Percentiles rank a stretch among this genome's conserved stretches.
Conservation (phyloP, 2,113 vertebrate species). For the Clarias macrocephalus region DNA sequence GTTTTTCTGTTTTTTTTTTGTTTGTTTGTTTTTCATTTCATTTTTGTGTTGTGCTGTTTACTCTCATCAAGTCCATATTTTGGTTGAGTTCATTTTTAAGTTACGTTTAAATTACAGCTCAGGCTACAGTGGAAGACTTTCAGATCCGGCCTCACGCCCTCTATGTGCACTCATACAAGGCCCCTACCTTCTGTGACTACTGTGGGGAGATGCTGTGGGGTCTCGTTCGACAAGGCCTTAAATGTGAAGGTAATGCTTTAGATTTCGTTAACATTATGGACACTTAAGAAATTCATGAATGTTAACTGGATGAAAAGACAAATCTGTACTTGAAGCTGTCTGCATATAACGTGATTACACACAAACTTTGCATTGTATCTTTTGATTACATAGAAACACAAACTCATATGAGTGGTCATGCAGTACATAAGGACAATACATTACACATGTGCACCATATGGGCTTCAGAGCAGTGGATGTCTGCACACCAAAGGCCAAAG, state of each 20-base stretch:
- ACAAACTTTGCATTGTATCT: not conserved
- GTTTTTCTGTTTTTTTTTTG: slow-evolving; percentile 34
- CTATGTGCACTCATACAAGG: slow-evolving; percentile 98
- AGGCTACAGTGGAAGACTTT: slow-evolving; percentile 97
- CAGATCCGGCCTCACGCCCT: slow-evolving; percentile 98
- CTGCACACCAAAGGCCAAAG: slow-evolving; percentile 1
- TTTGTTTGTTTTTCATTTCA: slow-evolving; percentile 41
- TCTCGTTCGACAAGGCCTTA: slow-evolving; percentile 95
- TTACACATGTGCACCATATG: slow-evolving; percentile 6
- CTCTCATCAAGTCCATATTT: slow-evolving; percentile 20
- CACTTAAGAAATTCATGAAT: not conserved
- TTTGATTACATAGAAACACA: not conserved
- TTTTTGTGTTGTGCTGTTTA: slow-evolving; percentile 40
- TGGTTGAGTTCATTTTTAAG: slow-evolving; percentile 45
- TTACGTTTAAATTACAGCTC: slow-evolving; percentile 77
- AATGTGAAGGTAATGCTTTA: slow-evolving; percentile 88
- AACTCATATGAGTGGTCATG: slow-evolving; percentile 12
- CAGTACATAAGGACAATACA: slow-evolving; percentile 10
- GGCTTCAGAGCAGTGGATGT: not conserved
- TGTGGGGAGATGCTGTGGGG: slow-evolving; percentile 99
- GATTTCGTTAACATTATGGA: not conserved
- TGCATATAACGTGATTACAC: not conserved
- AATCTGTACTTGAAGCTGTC: not conserved
- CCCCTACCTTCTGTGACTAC: slow-evolving; percentile 98
- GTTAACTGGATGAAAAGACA: not conserved